Evolutionary conservation across 2,113 vertebrate genomes (phyloP).

Genomic region (Terrapene triunguis): DNA sequence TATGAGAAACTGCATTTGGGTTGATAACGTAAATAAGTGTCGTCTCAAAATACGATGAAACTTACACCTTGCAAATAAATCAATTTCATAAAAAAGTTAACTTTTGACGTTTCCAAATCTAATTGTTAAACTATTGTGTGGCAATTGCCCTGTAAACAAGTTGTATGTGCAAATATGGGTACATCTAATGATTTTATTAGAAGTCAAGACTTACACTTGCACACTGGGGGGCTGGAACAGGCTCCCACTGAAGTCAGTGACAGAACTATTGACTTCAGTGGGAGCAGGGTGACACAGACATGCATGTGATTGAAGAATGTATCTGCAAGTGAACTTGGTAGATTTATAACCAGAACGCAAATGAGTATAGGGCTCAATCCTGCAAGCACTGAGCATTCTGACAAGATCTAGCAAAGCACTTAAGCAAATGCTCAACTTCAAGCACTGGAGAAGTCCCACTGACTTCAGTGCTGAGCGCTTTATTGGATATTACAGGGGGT

Average conservation of each 20-base stretch:
- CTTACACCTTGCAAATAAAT: neutral
- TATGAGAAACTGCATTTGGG: neutral
- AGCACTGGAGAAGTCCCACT: neutral
- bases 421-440: neutral
- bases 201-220: neutral
- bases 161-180: neutral
- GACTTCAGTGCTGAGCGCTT: neutral
- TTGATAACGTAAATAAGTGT: neutral
- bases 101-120: neutral
- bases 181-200: neutral
- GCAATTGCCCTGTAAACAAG: neutral
- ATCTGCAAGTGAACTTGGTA: neutral
- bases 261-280: neutral
- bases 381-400: neutral
- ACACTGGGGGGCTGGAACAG: fast-evolving
- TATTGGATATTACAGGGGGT: neutral
- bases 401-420: neutral
- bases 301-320: neutral
- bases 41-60: neutral
- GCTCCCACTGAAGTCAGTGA: neutral
- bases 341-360: neutral
- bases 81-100: neutral
- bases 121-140: neutral
- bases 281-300: neutral
- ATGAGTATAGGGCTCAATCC: neutral